Evolutionary conservation across 2,888 invertebrate species (phyloP).

Genomic region (Clostera curtula): DNA sequence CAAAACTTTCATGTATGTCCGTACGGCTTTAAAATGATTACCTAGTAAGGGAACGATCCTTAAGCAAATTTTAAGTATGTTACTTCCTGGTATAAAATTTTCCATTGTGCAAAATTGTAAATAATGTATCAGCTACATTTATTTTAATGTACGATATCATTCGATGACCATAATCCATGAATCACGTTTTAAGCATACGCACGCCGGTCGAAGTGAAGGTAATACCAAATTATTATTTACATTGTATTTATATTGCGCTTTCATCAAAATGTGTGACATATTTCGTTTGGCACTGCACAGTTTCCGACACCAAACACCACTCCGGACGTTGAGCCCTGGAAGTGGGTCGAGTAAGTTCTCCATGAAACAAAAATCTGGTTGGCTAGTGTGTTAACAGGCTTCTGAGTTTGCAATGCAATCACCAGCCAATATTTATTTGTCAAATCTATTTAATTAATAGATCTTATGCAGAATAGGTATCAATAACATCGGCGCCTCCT

Average conservation of each 20-base stretch:
- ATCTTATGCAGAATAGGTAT: too few relatives aligned
- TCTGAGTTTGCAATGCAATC: conserved; percentile 13
- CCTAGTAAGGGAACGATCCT: too few relatives aligned
- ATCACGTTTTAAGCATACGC: conserved; percentile 20
- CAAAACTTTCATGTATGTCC: too few relatives aligned
- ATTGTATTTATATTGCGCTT: conserved; percentile 4
- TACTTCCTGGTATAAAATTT: too few relatives aligned
- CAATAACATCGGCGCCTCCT: too few relatives aligned
- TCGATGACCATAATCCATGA: too few relatives aligned
- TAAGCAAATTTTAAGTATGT: too few relatives aligned
- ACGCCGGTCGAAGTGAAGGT: conserved; percentile 19
- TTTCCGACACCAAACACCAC: conserved; percentile 91
- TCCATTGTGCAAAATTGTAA: too few relatives aligned
- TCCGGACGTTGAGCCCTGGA: conserved; percentile 92
- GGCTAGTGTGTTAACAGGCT: conserved; percentile 25
- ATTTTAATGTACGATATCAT: too few relatives aligned
- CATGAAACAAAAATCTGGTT: conserved; percentile 15
- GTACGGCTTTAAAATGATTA: too few relatives aligned
- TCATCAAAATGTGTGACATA: conserved; percentile 30
- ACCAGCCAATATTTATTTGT: conserved; percentile 3
- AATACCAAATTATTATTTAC: conserved; percentile 11
- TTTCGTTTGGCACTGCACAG: conserved; percentile 74
- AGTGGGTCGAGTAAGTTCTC: conserved; percentile 89
- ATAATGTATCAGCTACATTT: too few relatives aligned
- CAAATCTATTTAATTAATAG: too few relatives aligned